Conservation (phyloP, 2,797 vertebrate genomes). For the Cirrhinus mrigala region DNA sequence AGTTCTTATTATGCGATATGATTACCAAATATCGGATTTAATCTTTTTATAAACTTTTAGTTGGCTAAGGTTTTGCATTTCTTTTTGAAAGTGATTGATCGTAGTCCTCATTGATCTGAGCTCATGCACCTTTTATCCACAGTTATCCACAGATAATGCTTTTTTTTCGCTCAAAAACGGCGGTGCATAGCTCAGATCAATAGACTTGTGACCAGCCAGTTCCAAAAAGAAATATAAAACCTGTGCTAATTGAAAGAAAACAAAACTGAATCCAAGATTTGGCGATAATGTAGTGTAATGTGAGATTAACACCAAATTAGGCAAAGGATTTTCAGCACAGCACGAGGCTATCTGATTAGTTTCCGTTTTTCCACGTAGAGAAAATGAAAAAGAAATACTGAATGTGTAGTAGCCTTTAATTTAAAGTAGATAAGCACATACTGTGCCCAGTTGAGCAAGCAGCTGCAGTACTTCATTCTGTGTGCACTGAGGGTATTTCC, state of each 20-base stretch:
- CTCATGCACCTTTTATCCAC: neutral
- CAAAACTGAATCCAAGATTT: neutral
- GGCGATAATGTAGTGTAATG: neutral
- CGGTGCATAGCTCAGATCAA: neutral
- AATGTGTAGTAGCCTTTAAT: neutral
- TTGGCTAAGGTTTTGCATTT: neutral
- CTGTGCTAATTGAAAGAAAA: neutral
- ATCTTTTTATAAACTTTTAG: neutral
- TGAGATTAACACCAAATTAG: neutral
- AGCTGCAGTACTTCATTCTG: neutral
- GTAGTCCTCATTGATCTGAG: neutral
- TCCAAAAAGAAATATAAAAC: neutral
- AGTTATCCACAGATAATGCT: neutral
- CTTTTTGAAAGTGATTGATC: neutral
- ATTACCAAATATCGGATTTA: neutral
- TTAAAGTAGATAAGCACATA: slow-evolving; percentile 31
- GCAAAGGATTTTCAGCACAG: neutral
- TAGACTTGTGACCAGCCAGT: neutral
- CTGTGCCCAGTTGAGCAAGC: slow-evolving; percentile 3
- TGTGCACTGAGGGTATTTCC: slow-evolving; percentile 20
- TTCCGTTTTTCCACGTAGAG: neutral
- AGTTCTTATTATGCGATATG: neutral
- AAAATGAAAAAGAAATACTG: neutral
- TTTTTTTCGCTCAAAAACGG: neutral
- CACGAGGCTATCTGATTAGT: neutral